Conservation (phyloP, 2,797 vertebrate species). For the Todus mexicanus region DNA sequence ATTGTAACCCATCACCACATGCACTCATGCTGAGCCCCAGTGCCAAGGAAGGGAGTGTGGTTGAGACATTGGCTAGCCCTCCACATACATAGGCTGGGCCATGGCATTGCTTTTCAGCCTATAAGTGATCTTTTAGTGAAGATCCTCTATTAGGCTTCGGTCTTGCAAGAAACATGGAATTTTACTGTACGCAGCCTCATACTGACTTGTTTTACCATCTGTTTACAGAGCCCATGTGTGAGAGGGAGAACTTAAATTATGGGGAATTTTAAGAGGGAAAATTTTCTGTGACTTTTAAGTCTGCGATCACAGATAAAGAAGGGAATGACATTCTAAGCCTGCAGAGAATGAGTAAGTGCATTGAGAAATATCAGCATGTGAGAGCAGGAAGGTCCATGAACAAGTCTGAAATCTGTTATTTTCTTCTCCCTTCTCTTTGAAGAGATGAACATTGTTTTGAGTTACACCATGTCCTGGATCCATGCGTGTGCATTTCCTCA, state of each 20-base stretch:
- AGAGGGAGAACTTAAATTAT: background rate
- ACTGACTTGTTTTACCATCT: background rate
- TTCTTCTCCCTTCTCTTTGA: background rate
- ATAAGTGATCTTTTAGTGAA: background rate
- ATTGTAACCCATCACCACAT: background rate
- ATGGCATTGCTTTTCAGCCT: background rate
- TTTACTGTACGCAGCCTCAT: background rate
- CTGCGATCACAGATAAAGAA: background rate
- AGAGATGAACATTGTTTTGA: background rate
- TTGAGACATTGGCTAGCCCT: background rate
- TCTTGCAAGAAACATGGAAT: background rate
- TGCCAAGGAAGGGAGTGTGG: background rate
- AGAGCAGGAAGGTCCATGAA: background rate
- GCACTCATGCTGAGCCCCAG: rapidly evolving
- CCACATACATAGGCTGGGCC: background rate
- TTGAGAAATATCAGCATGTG: background rate
- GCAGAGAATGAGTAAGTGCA: background rate
- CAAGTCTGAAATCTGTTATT: background rate
- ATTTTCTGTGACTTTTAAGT: background rate
- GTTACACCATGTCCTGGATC: rapidly evolving
- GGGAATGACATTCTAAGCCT: background rate
- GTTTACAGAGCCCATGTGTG: background rate
- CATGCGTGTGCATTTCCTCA: background rate
- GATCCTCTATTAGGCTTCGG: background rate
- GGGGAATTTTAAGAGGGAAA: background rate